A percentile compares a stretch with the other conserved stretches of the same genome.
These are phyloP conservation scores for Xanthia togata DNA, from an alignment of 2,888 invertebrate genomes.

Conservation along the genomic window DNA sequence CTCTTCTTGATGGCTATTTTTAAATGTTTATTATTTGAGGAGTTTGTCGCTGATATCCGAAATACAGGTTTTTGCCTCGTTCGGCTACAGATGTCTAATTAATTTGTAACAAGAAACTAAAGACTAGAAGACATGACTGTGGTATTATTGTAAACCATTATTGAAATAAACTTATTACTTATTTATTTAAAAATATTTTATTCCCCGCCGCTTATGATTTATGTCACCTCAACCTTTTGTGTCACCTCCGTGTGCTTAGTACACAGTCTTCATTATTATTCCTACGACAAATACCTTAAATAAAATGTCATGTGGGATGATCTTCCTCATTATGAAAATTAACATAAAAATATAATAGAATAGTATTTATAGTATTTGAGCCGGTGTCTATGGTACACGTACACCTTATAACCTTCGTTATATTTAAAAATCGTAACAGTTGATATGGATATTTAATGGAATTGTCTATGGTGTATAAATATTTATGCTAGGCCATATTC, in stretches of 20 bases:
- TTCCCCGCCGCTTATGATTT: background rate
- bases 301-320: background rate
- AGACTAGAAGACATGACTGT: too few species aligned
- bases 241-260: background rate
- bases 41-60: too few species aligned
- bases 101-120: too few species aligned
- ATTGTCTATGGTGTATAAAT: background rate
- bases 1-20: too few species aligned
- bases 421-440: background rate
- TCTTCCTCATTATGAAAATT: constrained; percentile 32
- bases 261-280: background rate
- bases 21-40: too few species aligned
- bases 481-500: background rate
- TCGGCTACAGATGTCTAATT: too few species aligned
- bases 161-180: too few species aligned
- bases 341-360: constrained; percentile 23
- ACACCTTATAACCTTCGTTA: background rate
- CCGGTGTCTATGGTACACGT: background rate
- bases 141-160: too few species aligned
- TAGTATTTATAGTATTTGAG: constrained; percentile 4
- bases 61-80: too few species aligned
- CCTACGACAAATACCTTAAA: background rate
- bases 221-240: background rate
- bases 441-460: background rate
- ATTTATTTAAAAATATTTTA: background rate